Evolutionary conservation across 2,113 vertebrate genomes (phyloP).

Genomic region (Varanus komodoensis): DNA sequence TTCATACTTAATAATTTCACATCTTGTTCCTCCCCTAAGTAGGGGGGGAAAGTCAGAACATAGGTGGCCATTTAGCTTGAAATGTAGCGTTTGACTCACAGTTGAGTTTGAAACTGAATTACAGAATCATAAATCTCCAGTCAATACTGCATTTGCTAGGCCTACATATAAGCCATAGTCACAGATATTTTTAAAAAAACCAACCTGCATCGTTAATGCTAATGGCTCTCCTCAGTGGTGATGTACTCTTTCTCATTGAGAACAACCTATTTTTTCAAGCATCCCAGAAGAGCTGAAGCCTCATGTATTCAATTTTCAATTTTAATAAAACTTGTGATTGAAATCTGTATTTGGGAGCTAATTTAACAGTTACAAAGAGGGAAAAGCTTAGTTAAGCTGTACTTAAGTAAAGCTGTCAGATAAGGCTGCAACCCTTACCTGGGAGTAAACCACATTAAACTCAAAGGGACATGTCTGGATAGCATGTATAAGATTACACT

Average conservation of each 20-base stretch:
- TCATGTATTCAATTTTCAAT: conserved; percentile 11
- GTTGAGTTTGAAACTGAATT: conserved; percentile 10
- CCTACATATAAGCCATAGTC: not conserved
- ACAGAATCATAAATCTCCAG: conserved; percentile 1
- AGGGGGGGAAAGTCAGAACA: not conserved
- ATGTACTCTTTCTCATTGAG: not conserved
- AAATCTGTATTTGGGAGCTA: conserved; percentile 2
- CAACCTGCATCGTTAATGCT: conserved; percentile 10
- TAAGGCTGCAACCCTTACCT: not conserved
- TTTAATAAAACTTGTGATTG: not conserved
- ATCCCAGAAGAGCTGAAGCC: not conserved
- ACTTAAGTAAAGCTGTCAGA: not conserved
- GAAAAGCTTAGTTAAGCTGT: not conserved
- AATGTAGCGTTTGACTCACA: conserved; percentile 22
- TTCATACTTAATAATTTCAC: not conserved
- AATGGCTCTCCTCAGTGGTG: not conserved
- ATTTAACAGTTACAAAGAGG: not conserved
- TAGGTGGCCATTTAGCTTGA: conserved; percentile 3
- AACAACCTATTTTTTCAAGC: not conserved
- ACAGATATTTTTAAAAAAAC: not conserved
- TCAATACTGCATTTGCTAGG: conserved; percentile 11
- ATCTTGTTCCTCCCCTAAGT: not conserved
- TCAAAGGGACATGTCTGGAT: not conserved
- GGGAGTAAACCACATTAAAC: not conserved
- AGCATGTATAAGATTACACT: not conserved